phyloP scores from a whole-genome alignment of 1,140 invertebrate species.

The Ceratosolen solmsi region DNA sequence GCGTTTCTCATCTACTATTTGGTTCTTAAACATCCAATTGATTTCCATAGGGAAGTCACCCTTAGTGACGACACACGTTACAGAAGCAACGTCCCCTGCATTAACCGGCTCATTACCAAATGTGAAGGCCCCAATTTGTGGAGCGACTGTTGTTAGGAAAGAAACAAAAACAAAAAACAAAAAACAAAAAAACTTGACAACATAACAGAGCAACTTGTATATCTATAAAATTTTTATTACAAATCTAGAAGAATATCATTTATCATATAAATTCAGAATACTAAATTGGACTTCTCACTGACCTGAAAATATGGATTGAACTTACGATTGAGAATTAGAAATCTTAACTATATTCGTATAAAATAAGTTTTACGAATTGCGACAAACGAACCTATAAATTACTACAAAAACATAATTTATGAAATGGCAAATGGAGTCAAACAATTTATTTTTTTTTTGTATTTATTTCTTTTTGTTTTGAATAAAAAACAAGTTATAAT shows the following conservation, averaged over 20 bases:
- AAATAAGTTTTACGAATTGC: too few species aligned
- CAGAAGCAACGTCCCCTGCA: conserved; percentile 81
- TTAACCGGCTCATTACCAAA: conserved; percentile 82
- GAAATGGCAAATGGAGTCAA: neutral
- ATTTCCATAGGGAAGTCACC: conserved; percentile 80
- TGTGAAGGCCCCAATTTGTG: conserved; percentile 79
- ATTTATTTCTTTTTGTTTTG: neutral
- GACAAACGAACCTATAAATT: too few species aligned
- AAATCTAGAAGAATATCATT: neutral
- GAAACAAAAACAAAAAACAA: neutral
- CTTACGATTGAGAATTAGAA: too few species aligned
- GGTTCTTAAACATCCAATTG: conserved; percentile 77
- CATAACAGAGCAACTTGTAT: too few species aligned
- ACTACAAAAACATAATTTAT: too few species aligned
- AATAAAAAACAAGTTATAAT: too few species aligned
- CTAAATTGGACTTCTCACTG: too few species aligned
- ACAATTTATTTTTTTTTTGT: too few species aligned
- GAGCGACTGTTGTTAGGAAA: conserved; percentile 74
- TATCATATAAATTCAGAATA: neutral
- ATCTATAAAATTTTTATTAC: too few species aligned
- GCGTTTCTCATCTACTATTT: conserved; percentile 67
- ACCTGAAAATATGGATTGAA: too few species aligned
- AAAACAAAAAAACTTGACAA: too few species aligned
- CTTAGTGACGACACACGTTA: conserved; percentile 76
- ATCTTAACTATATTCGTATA: too few species aligned